Evolutionary conservation across 2,113 vertebrate genomes (phyloP).

Genomic region (Hypomesus transpacificus): DNA sequence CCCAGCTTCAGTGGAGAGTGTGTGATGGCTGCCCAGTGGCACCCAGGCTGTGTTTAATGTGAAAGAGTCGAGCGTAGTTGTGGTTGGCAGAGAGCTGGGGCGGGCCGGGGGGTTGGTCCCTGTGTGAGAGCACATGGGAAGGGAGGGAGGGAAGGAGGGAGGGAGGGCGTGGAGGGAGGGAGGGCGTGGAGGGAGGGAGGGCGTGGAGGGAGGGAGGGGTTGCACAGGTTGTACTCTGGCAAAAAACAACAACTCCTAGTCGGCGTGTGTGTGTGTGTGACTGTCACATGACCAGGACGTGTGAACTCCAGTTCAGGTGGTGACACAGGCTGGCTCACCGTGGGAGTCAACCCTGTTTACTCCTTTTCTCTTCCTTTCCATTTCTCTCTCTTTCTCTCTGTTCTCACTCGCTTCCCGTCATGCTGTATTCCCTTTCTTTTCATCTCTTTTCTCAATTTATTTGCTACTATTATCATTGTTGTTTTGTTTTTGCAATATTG

Average conservation of each 20-base stretch:
- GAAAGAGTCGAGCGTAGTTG: background rate
- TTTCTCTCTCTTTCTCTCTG: background rate
- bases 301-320: conserved; percentile 25
- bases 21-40: background rate
- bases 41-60: background rate
- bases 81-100: conserved; percentile 25
- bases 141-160: background rate
- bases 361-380: background rate
- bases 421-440: background rate
- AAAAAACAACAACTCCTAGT: conserved; percentile 19
- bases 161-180: background rate
- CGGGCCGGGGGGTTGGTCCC: conserved; percentile 11
- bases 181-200: no score
- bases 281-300: conserved; percentile 21
- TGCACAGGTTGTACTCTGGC: conserved; percentile 33
- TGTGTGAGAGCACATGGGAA: conserved; percentile 15
- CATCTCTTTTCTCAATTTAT: background rate
- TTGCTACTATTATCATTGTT: background rate
- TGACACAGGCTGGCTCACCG: conserved; percentile 33
- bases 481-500: no score
- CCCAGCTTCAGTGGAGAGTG: background rate
- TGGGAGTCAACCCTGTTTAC: conserved; percentile 12
- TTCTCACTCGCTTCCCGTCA: background rate
- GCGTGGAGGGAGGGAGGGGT: background rate
- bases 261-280: no score